Percentiles rank a stretch among this genome's conserved stretches.
phyloP scores from a whole-genome alignment of 2,797 vertebrate genomes.

The Amblyraja radiata region DNA sequence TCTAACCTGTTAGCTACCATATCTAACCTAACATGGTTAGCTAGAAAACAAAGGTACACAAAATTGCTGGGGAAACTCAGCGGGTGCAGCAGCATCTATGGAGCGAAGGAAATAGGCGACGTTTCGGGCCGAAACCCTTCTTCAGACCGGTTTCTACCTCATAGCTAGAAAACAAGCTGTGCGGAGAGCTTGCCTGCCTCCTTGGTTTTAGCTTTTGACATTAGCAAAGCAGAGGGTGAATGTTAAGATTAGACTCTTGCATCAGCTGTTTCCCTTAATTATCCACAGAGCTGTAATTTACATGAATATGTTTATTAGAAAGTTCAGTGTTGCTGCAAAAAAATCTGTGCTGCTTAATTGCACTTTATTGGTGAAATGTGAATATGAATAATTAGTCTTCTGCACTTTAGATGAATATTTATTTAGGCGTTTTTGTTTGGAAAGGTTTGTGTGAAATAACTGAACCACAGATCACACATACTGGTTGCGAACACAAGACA shows the following conservation, averaged over 20 bases:
- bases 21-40: background rate
- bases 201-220: background rate
- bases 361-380: constrained; percentile 20
- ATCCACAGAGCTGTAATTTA: constrained; percentile 21
- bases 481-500: no score
- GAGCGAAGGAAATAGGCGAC: no score
- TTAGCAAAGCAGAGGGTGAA: background rate
- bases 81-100: no score
- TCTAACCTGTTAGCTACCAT: no score
- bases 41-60: background rate
- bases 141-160: no score
- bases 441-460: background rate
- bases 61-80: no score
- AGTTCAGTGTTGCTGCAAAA: constrained; percentile 23
- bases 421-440: background rate
- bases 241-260: background rate
- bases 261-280: background rate
- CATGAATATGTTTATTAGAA: background rate
- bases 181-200: background rate
- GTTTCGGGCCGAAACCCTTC: no score
- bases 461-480: background rate
- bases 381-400: no score
- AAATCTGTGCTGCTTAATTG: constrained; percentile 24
- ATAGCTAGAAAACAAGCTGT: background rate
- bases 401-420: constrained; percentile 5